These are phyloP conservation scores for Ifrita kowaldi DNA, from an alignment of 2,113 vertebrate species.

Conservation along the genomic window DNA sequence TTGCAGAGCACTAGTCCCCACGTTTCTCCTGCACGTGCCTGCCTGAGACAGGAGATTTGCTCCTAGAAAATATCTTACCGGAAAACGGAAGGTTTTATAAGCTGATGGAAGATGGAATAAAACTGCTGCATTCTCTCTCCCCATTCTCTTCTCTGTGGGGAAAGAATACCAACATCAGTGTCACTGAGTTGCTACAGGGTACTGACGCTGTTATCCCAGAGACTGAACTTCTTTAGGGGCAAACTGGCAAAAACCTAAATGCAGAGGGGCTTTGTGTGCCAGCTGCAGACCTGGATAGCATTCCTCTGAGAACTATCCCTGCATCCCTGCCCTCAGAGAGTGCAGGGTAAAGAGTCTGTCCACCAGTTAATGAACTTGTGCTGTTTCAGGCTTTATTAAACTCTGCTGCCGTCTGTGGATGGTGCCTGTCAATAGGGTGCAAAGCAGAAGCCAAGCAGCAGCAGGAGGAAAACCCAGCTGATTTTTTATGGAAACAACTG, in stretches of 20 bases:
- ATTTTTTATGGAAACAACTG: conserved; percentile 37
- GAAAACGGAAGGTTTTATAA: not conserved
- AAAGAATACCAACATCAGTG: not conserved
- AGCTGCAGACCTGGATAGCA: not conserved
- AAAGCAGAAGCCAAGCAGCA: not conserved
- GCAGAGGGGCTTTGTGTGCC: not conserved
- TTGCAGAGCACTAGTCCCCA: not conserved
- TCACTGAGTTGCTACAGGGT: not conserved
- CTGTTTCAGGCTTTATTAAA: not conserved
- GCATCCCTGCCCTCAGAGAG: not conserved
- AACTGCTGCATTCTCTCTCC: not conserved
- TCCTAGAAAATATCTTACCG: not conserved
- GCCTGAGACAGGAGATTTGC: not conserved
- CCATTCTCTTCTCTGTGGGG: fast-evolving
- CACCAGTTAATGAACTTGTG: not conserved
- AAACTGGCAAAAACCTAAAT: not conserved
- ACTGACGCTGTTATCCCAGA: fast-evolving
- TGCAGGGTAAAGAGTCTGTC: not conserved
- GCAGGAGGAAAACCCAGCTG: conserved; percentile 19
- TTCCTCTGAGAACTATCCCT: not conserved
- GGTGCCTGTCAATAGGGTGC: not conserved
- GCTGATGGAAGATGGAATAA: not conserved
- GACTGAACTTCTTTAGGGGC: not conserved
- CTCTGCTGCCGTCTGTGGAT: not conserved
- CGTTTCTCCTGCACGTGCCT: not conserved